Evolutionary conservation across 2,797 vertebrate genomes (phyloP).

Genomic region (Phoxinus dragarum): DNA sequence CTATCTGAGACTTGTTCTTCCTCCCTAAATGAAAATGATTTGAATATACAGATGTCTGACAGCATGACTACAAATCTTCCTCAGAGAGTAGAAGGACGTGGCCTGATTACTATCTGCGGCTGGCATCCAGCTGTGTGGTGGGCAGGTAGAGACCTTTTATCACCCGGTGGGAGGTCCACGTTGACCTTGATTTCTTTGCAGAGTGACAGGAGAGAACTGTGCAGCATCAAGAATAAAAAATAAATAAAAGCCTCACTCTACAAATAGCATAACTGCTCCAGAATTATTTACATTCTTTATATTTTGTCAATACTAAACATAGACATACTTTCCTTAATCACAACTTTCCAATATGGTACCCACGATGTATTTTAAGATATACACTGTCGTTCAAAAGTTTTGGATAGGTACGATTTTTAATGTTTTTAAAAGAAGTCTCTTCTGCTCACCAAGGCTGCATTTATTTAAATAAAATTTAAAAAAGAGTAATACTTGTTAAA

Average conservation of each 20-base stretch:
- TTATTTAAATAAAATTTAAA: no score
- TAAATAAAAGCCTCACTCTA: constrained; percentile 23
- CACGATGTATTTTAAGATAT: no score
- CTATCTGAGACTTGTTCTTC: constrained; percentile 1
- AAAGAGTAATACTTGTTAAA: no score
- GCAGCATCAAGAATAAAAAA: constrained; percentile 38
- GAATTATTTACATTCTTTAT: constrained; percentile 69
- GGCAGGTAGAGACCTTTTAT: constrained; percentile 60
- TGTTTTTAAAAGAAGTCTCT: no score
- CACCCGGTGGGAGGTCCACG: constrained; percentile 53
- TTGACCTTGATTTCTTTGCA: constrained; percentile 62
- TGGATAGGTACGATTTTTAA: no score
- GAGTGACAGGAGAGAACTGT: constrained; percentile 39
- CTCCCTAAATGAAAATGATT: constrained; percentile 44
- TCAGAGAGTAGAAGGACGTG: constrained; percentile 35
- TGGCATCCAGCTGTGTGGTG: constrained; percentile 48
- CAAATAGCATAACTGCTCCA: constrained; percentile 3
- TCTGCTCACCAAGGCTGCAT: no score
- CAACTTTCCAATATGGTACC: constrained; percentile 36
- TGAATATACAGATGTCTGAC: constrained; percentile 55
- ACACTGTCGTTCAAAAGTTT: no score
- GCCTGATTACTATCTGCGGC: constrained; percentile 51
- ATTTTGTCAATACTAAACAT: constrained; percentile 64
- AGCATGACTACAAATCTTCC: constrained; percentile 42
- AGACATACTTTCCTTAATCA: constrained; percentile 37